Evolutionary conservation across 2,888 invertebrate species (phyloP), one percentile per base, ranked within the genome.

Genomic region (Ichneumoninae sp.): DNA sequence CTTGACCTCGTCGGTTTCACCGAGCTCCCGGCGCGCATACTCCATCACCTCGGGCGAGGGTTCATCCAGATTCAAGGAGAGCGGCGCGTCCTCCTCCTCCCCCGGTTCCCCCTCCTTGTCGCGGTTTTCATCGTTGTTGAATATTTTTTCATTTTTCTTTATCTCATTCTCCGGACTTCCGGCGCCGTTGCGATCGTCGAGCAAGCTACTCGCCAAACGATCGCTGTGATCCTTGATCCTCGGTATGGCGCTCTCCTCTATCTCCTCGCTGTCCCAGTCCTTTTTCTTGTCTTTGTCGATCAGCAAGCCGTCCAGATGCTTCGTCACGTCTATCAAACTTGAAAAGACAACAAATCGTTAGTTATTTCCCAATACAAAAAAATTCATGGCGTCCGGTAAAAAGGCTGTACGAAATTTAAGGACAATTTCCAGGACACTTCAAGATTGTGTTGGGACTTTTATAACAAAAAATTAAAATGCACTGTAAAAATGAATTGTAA

Each of bases 1-100:
- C 87, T 95, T 95, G 19, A 95, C 96, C 91, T 96, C 96, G 1
- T 96, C 96, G 89, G 96, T 95, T 93, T 98, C 97, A 0, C 96
- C 96, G 52, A 96, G 94, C 89, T 96, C 95, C 87, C 95, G 94
- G 75, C 95, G 94, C 0, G 97, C 97, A 91, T 96, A 96, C 89
- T 96, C 95, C 89, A 95, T 92, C 26, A 97, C 93, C 85, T 96
- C 96, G 73, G 95, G 95, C 0, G 97, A 95, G 0, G 97, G 95
- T 89, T 96, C 96, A 0, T 95, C 95, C 54, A 97, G 92, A 86
- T 97, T 96, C 90, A 97, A 91, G 77, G 95, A 94, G 68, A 95
- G 94, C 86, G 94, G 94, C 90, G 95, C 95, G 75, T 95, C 95
- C 22, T 95, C 95, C 66, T 93, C 93, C 73, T 95, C 36, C 8